These are phyloP conservation scores for Aphaenogaster ashmeadi DNA, from an alignment of 1,140 invertebrate species.

Conservation along the genomic window DNA sequence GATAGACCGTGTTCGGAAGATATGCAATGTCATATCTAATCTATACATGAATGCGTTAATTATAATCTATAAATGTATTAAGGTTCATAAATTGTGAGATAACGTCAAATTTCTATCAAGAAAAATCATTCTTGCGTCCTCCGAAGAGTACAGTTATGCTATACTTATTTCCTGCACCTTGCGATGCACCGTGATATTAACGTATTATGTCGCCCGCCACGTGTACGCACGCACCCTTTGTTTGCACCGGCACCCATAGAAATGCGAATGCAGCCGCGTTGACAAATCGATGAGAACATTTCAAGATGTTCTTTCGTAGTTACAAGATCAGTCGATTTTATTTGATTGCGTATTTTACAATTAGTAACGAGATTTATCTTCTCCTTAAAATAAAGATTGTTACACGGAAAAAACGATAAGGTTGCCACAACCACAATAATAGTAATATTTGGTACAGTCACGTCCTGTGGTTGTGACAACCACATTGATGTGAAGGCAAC, in stretches of 20 bases:
- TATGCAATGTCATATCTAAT: neutral
- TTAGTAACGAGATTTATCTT: neutral
- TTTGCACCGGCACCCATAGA: slow-evolving; percentile 62
- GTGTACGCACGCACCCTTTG: slow-evolving; percentile 16
- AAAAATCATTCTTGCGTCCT: neutral
- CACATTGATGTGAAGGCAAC: too few relatives aligned
- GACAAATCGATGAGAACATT: slow-evolving; percentile 44
- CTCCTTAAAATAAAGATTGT: neutral
- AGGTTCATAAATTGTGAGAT: neutral
- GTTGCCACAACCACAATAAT: too few relatives aligned
- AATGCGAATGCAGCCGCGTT: slow-evolving; percentile 54
- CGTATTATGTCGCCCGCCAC: neutral
- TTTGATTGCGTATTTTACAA: neutral
- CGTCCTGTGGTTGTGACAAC: too few relatives aligned
- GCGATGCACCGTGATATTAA: neutral
- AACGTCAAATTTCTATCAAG: neutral
- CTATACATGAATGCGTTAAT: neutral
- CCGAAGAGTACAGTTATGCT: neutral
- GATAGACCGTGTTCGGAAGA: neutral
- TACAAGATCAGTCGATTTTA: neutral
- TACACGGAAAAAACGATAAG: too few relatives aligned
- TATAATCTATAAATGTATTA: neutral
- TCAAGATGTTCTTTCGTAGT: slow-evolving; percentile 6
- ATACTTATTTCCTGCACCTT: neutral
- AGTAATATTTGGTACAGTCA: too few relatives aligned